Conservation (phyloP, 2,888 invertebrate species). For the Antitype chi region DNA sequence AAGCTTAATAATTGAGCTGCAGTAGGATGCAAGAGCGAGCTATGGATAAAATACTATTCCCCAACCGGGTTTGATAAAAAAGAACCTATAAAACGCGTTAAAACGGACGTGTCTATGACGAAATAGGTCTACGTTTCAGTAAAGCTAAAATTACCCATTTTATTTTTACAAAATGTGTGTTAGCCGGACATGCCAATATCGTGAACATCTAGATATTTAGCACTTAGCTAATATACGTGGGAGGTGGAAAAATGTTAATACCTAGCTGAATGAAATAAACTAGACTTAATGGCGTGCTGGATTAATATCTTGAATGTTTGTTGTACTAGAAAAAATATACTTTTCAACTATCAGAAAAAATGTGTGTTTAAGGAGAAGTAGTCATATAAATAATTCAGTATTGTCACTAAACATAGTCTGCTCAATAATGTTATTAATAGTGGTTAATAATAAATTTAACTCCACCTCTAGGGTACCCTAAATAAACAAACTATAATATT, state of each 20-base stretch:
- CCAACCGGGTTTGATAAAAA: not conserved
- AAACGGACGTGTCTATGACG: not conserved
- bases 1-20: not conserved
- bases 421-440: too few relatives aligned
- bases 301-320: constrained; percentile 21
- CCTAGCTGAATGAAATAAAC: constrained; percentile 36
- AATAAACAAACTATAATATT: too few relatives aligned
- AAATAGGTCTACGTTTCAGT: not conserved
- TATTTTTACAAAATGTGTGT: constrained; percentile 36
- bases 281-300: constrained; percentile 27
- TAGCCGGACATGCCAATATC: constrained; percentile 36
- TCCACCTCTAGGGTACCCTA: too few relatives aligned
- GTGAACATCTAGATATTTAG: constrained; percentile 19
- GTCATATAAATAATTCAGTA: not conserved
- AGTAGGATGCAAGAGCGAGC: not conserved
- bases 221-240: constrained; percentile 27
- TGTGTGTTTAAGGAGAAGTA: not conserved
- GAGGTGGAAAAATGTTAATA: constrained; percentile 22
- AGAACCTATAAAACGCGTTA: not conserved
- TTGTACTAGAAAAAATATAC: not conserved
- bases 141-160: constrained; percentile 18
- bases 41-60: not conserved
- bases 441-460: too few relatives aligned
- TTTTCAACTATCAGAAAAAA: not conserved
- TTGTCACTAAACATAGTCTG: not conserved